phyloP scores from a whole-genome alignment of 2,888 invertebrate species.

The Scotopteryx bipunctaria region DNA sequence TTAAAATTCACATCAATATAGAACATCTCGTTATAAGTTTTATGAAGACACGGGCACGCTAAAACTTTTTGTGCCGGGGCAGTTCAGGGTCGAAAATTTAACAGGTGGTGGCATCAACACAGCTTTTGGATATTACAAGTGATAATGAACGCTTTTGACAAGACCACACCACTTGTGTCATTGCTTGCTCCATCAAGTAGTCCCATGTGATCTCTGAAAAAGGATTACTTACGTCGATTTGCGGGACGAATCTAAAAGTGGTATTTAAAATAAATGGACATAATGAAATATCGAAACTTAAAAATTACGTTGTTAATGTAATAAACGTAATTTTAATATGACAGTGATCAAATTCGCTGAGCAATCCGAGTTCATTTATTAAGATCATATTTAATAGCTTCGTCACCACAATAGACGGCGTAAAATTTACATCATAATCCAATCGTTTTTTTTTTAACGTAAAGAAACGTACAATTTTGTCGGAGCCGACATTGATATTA shows the following conservation, averaged over 20 bases:
- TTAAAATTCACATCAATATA: background rate
- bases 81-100: conserved; percentile 22
- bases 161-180: conserved; percentile 8
- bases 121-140: conserved; percentile 10
- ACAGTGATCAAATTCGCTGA: too few relatives aligned
- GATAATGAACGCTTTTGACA: conserved; percentile 20
- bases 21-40: conserved; percentile 3
- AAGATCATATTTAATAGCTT: too few relatives aligned
- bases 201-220: conserved; percentile 3
- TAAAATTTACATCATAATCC: too few relatives aligned
- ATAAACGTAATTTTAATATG: too few relatives aligned
- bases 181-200: conserved; percentile 6
- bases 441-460: too few relatives aligned
- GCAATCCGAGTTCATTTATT: too few relatives aligned
- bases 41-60: conserved; percentile 10
- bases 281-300: too few relatives aligned
- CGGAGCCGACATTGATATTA: background rate
- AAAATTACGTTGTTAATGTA: too few relatives aligned
- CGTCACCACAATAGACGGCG: too few relatives aligned
- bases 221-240: background rate
- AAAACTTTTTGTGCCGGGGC: conserved; percentile 11
- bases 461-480: background rate
- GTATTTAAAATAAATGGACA: too few relatives aligned
- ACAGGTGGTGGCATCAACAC: conserved; percentile 25
- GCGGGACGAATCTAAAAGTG: background rate